Conservation (phyloP, 2,888 invertebrate genomes). For the Himalopsyche japonica region DNA sequence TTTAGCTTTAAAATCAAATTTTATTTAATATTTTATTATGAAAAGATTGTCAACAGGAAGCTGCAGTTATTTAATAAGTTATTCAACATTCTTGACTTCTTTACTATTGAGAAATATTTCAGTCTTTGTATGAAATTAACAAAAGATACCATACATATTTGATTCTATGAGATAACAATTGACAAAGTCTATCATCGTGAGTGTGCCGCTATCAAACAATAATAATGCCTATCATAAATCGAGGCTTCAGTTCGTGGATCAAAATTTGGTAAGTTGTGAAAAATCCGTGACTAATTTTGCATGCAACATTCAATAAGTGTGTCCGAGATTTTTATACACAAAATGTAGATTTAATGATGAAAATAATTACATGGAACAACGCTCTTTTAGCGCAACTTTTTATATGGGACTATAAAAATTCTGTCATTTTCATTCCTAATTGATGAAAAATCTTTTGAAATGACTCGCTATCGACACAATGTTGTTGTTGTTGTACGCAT, state of each 20-base stretch:
- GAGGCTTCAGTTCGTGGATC: background rate
- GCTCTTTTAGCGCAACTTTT: background rate
- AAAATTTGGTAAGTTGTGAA: background rate
- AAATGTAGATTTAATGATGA: background rate
- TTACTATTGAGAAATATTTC: too few species aligned
- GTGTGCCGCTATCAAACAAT: background rate
- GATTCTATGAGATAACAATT: background rate
- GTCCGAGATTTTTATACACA: background rate
- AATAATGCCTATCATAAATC: background rate
- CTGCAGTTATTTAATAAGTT: too few species aligned
- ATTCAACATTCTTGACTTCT: too few species aligned
- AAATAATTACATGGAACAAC: background rate
- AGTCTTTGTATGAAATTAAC: too few species aligned
- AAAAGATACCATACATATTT: background rate
- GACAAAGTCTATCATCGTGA: background rate
- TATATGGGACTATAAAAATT: background rate
- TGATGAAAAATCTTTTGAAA: background rate
- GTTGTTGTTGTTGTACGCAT: background rate
- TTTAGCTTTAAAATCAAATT: too few species aligned
- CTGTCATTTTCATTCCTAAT: background rate
- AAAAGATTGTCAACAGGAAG: too few species aligned
- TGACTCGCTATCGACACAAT: background rate
- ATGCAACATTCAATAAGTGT: background rate
- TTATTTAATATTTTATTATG: too few species aligned
- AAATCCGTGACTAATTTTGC: background rate